Evolutionary conservation across 2,113 vertebrate species (phyloP).

Genomic region (Lepisosteus oculatus): DNA sequence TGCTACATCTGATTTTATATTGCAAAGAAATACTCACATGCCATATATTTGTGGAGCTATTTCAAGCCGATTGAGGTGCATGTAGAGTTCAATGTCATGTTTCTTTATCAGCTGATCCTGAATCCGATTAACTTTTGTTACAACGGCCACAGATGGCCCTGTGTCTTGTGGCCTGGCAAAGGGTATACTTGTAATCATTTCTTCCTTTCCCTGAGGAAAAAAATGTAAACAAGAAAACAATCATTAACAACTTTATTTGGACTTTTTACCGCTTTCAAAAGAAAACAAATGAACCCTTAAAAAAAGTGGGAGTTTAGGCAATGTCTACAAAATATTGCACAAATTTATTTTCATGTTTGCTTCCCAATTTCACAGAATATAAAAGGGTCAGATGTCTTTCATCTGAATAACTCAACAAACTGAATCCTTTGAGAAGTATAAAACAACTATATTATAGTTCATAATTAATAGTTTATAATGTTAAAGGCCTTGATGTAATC

Average conservation of each 20-base stretch:
- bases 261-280: neutral
- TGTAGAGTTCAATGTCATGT: conserved; percentile 90
- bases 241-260: neutral
- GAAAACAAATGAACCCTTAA: too few relatives aligned
- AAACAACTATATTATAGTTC: too few relatives aligned
- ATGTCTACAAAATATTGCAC: too few relatives aligned
- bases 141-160: conserved; percentile 93
- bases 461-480: too few relatives aligned
- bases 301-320: too few relatives aligned
- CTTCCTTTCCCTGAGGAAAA: conserved; percentile 81
- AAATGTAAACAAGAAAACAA: conserved; percentile 16
- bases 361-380: too few relatives aligned
- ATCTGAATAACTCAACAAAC: too few relatives aligned
- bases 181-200: conserved; percentile 86
- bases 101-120: conserved; percentile 96
- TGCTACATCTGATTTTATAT: too few relatives aligned
- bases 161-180: conserved; percentile 94
- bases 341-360: too few relatives aligned
- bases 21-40: conserved; percentile 76
- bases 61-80: conserved; percentile 95
- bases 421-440: too few relatives aligned
- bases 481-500: too few relatives aligned
- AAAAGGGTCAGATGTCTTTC: too few relatives aligned
- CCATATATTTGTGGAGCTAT: conserved; percentile 98
- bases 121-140: conserved; percentile 97